phyloP scores from a whole-genome alignment of 35 echinoderm and acorn worm species.

The Apostichopus parvimensis region DNA sequence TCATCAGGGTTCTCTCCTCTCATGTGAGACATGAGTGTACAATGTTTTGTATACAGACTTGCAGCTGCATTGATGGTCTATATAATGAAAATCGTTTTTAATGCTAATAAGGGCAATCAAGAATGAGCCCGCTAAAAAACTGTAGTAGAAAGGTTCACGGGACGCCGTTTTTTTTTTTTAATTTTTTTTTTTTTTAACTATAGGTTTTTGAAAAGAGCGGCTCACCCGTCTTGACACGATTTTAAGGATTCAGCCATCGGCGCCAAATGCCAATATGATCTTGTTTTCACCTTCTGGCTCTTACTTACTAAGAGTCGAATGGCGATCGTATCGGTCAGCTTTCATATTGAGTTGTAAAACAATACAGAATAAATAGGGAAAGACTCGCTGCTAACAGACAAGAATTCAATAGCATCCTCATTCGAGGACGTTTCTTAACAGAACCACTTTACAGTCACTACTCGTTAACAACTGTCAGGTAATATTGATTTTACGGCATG shows the following conservation, averaged over 20 bases:
- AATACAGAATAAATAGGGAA: conserved; percentile 44
- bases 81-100: too few species aligned
- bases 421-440: conserved; percentile 24
- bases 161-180: neutral
- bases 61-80: too few species aligned
- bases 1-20: too few species aligned
- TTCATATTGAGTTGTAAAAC: conserved; percentile 48
- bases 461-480: conserved; percentile 52
- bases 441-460: conserved; percentile 40
- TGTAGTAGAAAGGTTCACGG: neutral
- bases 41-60: too few species aligned
- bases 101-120: neutral
- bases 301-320: conserved; percentile 38
- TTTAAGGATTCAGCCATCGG: conserved; percentile 25
- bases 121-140: neutral
- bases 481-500: conserved; percentile 51
- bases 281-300: conserved; percentile 29
- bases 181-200: neutral
- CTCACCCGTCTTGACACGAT: conserved; percentile 34
- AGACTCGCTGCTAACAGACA: conserved; percentile 2
- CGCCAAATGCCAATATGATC: conserved; percentile 45
- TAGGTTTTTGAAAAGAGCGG: neutral
- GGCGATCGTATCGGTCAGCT: conserved; percentile 47
- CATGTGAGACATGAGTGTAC: too few species aligned
- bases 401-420: conserved; percentile 46